Evolutionary conservation across 2,888 invertebrate genomes (phyloP).

Genomic region (Phyllotreta striolata): DNA sequence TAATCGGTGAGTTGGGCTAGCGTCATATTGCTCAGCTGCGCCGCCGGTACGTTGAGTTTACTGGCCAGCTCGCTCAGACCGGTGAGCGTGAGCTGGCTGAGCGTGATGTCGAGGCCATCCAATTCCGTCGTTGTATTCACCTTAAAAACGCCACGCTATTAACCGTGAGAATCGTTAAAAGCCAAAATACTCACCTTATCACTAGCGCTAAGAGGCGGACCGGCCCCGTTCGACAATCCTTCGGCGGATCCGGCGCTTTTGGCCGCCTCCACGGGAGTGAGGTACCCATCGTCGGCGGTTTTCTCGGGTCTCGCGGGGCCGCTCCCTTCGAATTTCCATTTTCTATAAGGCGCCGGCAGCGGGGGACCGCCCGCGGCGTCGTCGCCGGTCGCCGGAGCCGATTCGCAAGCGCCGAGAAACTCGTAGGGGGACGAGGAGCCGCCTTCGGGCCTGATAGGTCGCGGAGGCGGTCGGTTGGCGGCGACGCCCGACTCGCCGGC

Average conservation of each 20-base stretch:
- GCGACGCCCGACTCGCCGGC: constrained; percentile 60
- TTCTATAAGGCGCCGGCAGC: constrained; percentile 69
- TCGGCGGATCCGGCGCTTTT: constrained; percentile 44
- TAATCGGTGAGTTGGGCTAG: constrained; percentile 86
- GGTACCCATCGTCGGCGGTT: constrained; percentile 69
- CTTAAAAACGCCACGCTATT: too few species aligned
- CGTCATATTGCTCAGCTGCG: constrained; percentile 84
- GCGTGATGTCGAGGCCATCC: constrained; percentile 76
- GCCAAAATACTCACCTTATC: constrained; percentile 32
- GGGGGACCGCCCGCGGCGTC: constrained; percentile 62
- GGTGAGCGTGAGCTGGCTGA: constrained; percentile 82
- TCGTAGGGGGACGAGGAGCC: constrained; percentile 61
- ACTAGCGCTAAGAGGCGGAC: constrained; percentile 61
- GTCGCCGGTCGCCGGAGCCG: constrained; percentile 41
- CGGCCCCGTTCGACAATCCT: constrained; percentile 53
- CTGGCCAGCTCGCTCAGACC: constrained; percentile 81
- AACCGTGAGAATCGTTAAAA: too few species aligned
- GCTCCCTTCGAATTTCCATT: constrained; percentile 62
- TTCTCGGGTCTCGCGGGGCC: constrained; percentile 61
- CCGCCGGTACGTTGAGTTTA: constrained; percentile 78
- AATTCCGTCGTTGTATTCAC: constrained; percentile 47
- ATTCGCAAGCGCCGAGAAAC: constrained; percentile 64
- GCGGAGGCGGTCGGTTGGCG: constrained; percentile 73
- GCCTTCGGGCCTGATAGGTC: constrained; percentile 56
- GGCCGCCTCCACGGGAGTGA: constrained; percentile 66